Base-by-base conservation (phyloP, 2,888 invertebrate species). In the Epinotia brunnichana region DNA sequence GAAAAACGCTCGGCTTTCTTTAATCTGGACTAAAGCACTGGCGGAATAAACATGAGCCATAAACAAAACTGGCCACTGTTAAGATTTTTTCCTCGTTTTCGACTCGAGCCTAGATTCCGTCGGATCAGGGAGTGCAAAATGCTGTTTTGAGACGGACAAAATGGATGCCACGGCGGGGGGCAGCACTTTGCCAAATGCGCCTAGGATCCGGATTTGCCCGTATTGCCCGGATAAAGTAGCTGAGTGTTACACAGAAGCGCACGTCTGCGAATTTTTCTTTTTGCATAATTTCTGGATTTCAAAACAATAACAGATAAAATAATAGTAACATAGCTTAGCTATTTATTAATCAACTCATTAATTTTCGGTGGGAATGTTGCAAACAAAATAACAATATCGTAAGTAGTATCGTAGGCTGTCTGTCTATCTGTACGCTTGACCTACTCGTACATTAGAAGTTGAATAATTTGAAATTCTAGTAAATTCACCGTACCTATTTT, bases 141-240 rank as follows among this genome's bases (percentile, higher is more conserved):
- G 87, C 76, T 92, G 91, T 92, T 86, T 82, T 77, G 83, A 83
- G 82, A 82, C 79, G 84, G 81, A 85, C 87, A 85, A 88, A 90
- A 90, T 85, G 84, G 82, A 84, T 79, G 78, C 76, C 82, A 79
- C 84, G 78, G 83, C 82, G 83, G 88, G 85, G 84, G 83, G 74
- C 82, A 87, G 87, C 90, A 90, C 91, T 91, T 87, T 89, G 85
- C 84, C 88, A 88, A 92, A 92, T 89, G 85, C 90, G 83, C 77
- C 82, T 82, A 82, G 84, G 77, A 89, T 85, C 88, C 90, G 91
- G 91, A 91, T 92, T 91, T 88, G 82, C 81, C 83, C 81, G 81
- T 80, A 82, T 83, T 81, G 78, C 76, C 80, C 79, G 86, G 85
- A 86, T 88, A 85, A 85, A 85, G 80, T 79, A 79, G 77, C 77